phyloP scores from a whole-genome alignment of 2,888 invertebrate genomes.

The Tenthredo scrophulariae region DNA sequence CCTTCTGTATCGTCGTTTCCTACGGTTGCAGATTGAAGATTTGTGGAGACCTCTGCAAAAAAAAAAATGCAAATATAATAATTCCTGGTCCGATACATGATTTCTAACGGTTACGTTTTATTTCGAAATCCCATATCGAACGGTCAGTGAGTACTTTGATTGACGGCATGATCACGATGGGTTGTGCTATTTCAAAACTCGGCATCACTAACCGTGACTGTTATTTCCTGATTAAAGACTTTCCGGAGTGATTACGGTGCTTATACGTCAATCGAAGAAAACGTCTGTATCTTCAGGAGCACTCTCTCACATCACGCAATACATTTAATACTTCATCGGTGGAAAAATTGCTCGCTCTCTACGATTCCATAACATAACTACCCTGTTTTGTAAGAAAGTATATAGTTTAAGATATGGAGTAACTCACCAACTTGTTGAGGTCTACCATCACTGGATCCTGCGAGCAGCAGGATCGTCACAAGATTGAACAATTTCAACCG shows the following conservation, averaged over 20 bases:
- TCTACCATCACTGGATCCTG: conserved; percentile 69
- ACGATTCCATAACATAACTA: background rate
- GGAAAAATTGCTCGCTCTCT: background rate
- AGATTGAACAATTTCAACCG: conserved; percentile 68
- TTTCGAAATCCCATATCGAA: background rate
- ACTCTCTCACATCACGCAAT: conserved; percentile 34
- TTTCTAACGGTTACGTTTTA: conserved; percentile 18
- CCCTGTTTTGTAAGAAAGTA: conserved; percentile 6
- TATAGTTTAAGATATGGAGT: background rate
- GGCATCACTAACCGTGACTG: conserved; percentile 14
- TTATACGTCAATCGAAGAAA: background rate
- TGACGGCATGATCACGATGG: background rate
- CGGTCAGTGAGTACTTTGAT: conserved; percentile 31
- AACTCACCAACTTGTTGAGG: conserved; percentile 72
- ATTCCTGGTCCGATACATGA: background rate
- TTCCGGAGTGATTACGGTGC: conserved; percentile 17
- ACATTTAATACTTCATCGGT: conserved; percentile 9
- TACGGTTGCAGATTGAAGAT: conserved; percentile 60
- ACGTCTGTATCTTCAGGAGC: conserved; percentile 1
- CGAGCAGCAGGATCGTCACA: conserved; percentile 69
- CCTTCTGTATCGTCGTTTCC: conserved; percentile 56
- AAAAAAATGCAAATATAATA: background rate
- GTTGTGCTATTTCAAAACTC: conserved; percentile 15
- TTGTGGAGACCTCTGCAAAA: conserved; percentile 59
- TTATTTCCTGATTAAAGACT: conserved; percentile 35